Evolutionary conservation across 1,140 invertebrate species (phyloP).

Genomic region (Caenorhabditis remanei): DNA sequence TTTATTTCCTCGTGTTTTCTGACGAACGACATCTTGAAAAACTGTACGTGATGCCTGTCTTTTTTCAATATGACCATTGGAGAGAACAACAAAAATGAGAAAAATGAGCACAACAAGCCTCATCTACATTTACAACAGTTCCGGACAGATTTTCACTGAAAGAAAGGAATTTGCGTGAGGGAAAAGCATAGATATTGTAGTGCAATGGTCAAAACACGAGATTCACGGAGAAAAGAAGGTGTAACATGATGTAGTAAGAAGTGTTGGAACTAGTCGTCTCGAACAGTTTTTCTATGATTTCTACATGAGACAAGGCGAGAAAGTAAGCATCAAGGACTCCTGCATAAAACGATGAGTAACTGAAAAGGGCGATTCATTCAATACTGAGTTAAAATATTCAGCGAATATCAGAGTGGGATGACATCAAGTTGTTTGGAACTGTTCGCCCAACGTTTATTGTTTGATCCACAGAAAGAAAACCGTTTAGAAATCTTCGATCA

Average conservation of each 20-base stretch:
- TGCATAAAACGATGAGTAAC: not conserved
- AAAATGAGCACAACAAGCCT: slow-evolving; percentile 51
- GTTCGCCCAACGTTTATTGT: slow-evolving; percentile 19
- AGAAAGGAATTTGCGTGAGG: not conserved
- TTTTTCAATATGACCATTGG: slow-evolving; percentile 4
- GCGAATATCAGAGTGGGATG: not conserved
- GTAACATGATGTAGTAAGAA: not conserved
- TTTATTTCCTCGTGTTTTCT: slow-evolving; percentile 54
- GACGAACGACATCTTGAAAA: slow-evolving; percentile 51
- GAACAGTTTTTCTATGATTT: not conserved
- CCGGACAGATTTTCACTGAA: slow-evolving; percentile 11
- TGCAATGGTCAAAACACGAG: slow-evolving; percentile 1
- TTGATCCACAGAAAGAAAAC: not conserved
- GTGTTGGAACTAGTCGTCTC: slow-evolving; percentile 2
- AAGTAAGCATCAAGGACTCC: not conserved
- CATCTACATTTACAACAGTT: slow-evolving; percentile 48
- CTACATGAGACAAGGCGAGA: not conserved
- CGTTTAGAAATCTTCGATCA: slow-evolving; percentile 33
- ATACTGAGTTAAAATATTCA: not conserved
- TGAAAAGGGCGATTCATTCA: not conserved
- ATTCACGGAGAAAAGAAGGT: not conserved
- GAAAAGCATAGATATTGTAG: not conserved
- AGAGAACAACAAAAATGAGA: slow-evolving; percentile 11
- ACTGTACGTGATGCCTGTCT: not conserved
- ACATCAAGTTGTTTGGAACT: slow-evolving; percentile 22